These are phyloP conservation scores for Lasaia peninsularis DNA, from an alignment of 1,140 invertebrate genomes.

Conservation along the genomic window DNA sequence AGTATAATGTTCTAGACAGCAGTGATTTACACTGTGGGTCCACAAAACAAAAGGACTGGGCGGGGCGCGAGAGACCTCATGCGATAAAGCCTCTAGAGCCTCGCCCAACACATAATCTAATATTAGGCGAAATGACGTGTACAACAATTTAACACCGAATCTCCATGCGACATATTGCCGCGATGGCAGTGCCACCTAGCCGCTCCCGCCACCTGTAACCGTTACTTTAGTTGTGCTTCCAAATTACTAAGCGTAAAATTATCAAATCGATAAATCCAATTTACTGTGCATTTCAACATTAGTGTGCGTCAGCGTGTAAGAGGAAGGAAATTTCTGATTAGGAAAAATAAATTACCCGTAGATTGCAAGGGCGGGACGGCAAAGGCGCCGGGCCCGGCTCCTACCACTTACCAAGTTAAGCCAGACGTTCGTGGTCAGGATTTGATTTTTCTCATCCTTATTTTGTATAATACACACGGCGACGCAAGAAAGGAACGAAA, in stretches of 20 bases:
- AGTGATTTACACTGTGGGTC: conserved; percentile 52
- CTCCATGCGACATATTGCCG: conserved; percentile 69
- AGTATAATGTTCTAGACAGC: conserved; percentile 74
- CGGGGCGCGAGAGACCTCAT: conserved; percentile 42
- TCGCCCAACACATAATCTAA: conserved; percentile 64
- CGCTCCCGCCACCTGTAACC: conserved; percentile 58
- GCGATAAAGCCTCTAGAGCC: conserved; percentile 40
- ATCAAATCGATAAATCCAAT: conserved; percentile 23
- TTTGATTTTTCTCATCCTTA: conserved; percentile 92
- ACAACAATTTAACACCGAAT: conserved; percentile 70
- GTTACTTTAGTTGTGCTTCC: conserved; percentile 36
- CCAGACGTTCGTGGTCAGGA: conserved; percentile 97
- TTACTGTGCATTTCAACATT: conserved; percentile 32
- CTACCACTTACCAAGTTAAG: conserved; percentile 96
- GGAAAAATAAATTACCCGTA: conserved; percentile 30
- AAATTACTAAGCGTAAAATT: conserved; percentile 11
- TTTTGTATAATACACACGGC: conserved; percentile 67
- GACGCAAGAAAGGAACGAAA: conserved; percentile 72
- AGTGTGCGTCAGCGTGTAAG: conserved; percentile 33
- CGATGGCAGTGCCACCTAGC: conserved; percentile 50
- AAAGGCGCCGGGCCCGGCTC: conserved; percentile 73
- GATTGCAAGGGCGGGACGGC: conserved; percentile 58
- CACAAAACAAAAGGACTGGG: conserved; percentile 40
- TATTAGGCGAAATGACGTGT: conserved; percentile 56
- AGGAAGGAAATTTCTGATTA: conserved; percentile 28